Evolutionary conservation across 2,113 vertebrate species (phyloP), one percentile per base, ranked within the genome.

Genomic region (Dipodomys ordii): DNA sequence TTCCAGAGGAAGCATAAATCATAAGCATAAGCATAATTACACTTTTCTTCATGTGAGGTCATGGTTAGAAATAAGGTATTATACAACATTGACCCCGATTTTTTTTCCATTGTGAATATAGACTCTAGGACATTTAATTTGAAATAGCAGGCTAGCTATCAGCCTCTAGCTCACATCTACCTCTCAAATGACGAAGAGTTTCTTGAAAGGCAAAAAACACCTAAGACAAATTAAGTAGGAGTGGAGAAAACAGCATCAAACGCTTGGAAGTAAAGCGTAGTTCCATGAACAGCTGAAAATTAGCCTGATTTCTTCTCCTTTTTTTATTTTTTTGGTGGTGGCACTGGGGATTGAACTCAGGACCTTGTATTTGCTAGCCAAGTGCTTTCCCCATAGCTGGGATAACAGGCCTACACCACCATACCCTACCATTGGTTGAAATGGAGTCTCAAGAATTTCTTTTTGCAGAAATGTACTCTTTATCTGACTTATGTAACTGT

Each of bases 41-140:
- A 49, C 19, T 78, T 92, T 81, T 74, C 19, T 80, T 71, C 79
- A 85, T 53, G 30, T 60, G 71, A 69, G 5, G 10, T 73, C 30
- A 6, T 87, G 25, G 87, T 87, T 60, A 83, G 90, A 95, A 92
- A 77, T n/a, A 84, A 85, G 39, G 49, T 30, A 68, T 65, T 90
- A 73, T 69, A 91, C 86, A 85, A 93, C 25, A 92, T 30, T 71
- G 57, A 78, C 32, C 77, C 49, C n/a, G 10, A 60, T 68, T 49
- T 64, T 73, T 93, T 46, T 15, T n/a, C 5, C 57, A 73, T n/a
- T n/a, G 20, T 83, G 60, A 76, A 53, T 83, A 79, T 71, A 83
- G 30, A 78, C 39, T 64, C 10, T 32, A 35, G 23, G 57, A n/a
- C 9, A 74, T 57, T 71, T 77, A 53, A 72, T 82, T 94, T 49